Evolutionary conservation across 2,113 vertebrate genomes (phyloP), one percentile per base, ranked within the genome.

Genomic region (Corythornis madagascariensis): DNA sequence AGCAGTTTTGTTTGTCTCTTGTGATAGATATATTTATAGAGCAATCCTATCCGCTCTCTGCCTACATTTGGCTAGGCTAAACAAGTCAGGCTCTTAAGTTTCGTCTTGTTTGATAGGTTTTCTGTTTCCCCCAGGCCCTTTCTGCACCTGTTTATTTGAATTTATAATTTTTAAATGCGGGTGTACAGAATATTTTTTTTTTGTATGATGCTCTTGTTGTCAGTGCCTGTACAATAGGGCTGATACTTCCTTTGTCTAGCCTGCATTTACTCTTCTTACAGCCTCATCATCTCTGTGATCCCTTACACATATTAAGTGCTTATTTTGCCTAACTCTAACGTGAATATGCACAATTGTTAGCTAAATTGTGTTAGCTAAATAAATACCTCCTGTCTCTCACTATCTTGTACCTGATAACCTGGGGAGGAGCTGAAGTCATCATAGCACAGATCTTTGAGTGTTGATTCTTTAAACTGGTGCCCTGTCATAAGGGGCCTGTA

Each of bases 21-120:
- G 93, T 80, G 94, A 89, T 96, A 96, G 94, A 89, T 96, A 96
- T 95, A 96, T 96, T 94, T 95, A 95, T 92, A 91, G 78, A 89
- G 94, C 93, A 94, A 96, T 92, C 75, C 79, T 96, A 95, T 95
- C 90, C 0, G 2, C 69, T 57, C 85, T 55, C 85, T 92, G 93
- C 82, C 91, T 92, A 52, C 89, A 63, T 95, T 96, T 92, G 89
- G 78, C 82, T 76, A 63, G 55, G 78, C 87, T 88, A 92, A 95
- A 94, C 42, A 94, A 92, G 82, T 28, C 67, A 83, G 38, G 88
- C 76, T 92, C 92, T 95, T 92, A 95, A 92, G 85, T 95, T 94
- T 89, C 94, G 79, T 93, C 82, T 92, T 91, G 91, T 95, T 95
- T 95, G 85, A 83, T 91, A 83, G 91, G 91, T 91, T 93, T 94